A percentile compares a stretch with the other conserved stretches of the same genome.
Evolutionary conservation across 2,797 vertebrate genomes (phyloP).

Genomic region (Garrulus glandarius): DNA sequence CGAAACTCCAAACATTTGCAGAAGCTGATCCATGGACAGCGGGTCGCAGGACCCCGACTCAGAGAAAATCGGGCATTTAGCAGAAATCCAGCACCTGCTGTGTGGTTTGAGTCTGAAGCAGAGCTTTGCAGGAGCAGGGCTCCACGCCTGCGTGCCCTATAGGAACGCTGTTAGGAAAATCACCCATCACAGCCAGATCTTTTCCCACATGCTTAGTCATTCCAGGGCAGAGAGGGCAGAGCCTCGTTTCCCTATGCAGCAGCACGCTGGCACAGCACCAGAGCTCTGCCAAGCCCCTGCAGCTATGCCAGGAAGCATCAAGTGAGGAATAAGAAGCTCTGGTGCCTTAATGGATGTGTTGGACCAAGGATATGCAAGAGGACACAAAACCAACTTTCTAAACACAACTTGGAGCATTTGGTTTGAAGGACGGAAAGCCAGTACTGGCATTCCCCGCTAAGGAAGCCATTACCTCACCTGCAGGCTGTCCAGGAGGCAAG

Average conservation of each 20-base stretch:
- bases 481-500: not conserved
- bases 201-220: not conserved
- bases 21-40: fast-evolving
- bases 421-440: not conserved
- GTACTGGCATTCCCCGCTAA: fast-evolving
- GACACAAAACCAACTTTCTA: not conserved
- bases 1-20: not conserved
- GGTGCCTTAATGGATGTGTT: not conserved
- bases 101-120: not conserved
- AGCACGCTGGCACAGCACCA: not conserved
- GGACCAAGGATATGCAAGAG: not conserved
- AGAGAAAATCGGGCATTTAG: not conserved
- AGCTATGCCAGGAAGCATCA: not conserved
- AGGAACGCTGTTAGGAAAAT: not conserved
- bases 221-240: not conserved
- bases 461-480: not conserved
- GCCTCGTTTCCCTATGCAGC: fast-evolving
- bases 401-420: not conserved
- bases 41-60: not conserved
- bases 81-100: not conserved
- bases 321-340: not conserved
- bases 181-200: not conserved
- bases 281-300: not conserved
- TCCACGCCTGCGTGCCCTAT: fast-evolving
- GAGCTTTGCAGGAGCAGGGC: not conserved